A percentile compares a stretch with the other conserved stretches of the same genome.
Conservation (phyloP, 2,888 invertebrate species). For the Stegophylla sp. region DNA sequence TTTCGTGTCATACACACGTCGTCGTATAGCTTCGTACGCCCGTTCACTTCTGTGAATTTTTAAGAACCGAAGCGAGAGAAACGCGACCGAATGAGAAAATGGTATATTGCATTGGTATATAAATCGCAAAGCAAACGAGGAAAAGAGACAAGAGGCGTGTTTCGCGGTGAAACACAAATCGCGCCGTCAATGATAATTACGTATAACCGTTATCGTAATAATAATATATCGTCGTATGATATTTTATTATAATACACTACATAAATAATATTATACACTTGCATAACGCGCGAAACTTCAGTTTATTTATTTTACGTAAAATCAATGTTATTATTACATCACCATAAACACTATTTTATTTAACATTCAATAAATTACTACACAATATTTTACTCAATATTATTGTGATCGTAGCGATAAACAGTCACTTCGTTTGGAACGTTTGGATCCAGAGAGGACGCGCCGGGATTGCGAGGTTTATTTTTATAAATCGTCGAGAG, state of each 20-base stretch:
- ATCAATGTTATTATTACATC: too few relatives aligned
- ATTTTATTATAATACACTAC: too few relatives aligned
- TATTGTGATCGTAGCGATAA: background rate
- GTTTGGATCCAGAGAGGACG: slow-evolving; percentile 2
- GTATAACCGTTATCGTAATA: background rate
- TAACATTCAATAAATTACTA: too few relatives aligned
- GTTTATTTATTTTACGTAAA: too few relatives aligned
- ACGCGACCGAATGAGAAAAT: background rate
- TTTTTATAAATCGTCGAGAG: slow-evolving; percentile 51
- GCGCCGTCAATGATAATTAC: background rate
- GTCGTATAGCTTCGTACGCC: background rate
- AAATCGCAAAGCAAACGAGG: background rate
- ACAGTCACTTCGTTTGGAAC: background rate
- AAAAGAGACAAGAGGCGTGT: background rate
- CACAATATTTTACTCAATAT: too few relatives aligned
- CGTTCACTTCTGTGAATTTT: background rate
- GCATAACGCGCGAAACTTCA: too few relatives aligned
- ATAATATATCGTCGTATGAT: too few relatives aligned
- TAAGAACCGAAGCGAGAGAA: background rate
- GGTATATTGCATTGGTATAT: background rate
- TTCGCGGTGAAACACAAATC: background rate
- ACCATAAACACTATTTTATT: too few relatives aligned
- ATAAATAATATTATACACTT: too few relatives aligned
- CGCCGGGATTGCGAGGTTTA: slow-evolving; percentile 45
- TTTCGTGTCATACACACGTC: background rate